Evolutionary conservation across 2,797 vertebrate genomes (phyloP).

Genomic region (Lateolabrax maculatus): DNA sequence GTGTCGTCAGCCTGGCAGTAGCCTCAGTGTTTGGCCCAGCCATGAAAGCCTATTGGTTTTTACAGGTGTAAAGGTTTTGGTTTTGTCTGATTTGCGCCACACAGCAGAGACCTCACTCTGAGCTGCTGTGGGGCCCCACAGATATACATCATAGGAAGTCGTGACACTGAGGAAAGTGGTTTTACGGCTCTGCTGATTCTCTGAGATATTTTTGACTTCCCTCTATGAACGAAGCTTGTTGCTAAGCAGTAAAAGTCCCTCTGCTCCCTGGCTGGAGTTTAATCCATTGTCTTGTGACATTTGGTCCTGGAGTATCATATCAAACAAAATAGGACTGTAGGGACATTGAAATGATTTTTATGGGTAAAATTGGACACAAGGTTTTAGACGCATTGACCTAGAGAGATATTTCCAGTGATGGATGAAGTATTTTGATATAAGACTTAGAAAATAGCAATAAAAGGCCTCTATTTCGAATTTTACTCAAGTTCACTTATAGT

Average conservation of each 20-base stretch:
- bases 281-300: slow-evolving; percentile 14
- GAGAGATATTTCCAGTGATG: not conserved
- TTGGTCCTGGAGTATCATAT: slow-evolving; percentile 3
- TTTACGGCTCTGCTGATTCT: slow-evolving; percentile 43
- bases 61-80: slow-evolving; percentile 34
- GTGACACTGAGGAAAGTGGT: slow-evolving; percentile 37
- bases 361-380: not conserved
- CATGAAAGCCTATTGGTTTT: slow-evolving; percentile 20
- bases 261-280: slow-evolving; percentile 1
- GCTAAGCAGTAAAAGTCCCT: slow-evolving; percentile 45
- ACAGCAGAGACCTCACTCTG: slow-evolving; percentile 15
- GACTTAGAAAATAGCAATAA: not conserved
- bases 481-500: not conserved
- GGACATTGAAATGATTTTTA: not conserved
- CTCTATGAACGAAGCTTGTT: slow-evolving; percentile 31
- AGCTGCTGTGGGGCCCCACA: slow-evolving; percentile 5
- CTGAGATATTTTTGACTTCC: slow-evolving; percentile 34
- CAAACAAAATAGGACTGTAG: not conserved
- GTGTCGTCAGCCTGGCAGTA: slow-evolving; percentile 23
- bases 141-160: slow-evolving; percentile 14
- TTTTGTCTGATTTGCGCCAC: slow-evolving; percentile 31
- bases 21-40: slow-evolving; percentile 14
- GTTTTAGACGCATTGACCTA: slow-evolving; percentile 6
- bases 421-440: not conserved
- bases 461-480: not conserved